A percentile compares a stretch with the other conserved stretches of the same genome.
Conservation (phyloP, 2,797 vertebrate species). For the Peromyscus aztecus region DNA sequence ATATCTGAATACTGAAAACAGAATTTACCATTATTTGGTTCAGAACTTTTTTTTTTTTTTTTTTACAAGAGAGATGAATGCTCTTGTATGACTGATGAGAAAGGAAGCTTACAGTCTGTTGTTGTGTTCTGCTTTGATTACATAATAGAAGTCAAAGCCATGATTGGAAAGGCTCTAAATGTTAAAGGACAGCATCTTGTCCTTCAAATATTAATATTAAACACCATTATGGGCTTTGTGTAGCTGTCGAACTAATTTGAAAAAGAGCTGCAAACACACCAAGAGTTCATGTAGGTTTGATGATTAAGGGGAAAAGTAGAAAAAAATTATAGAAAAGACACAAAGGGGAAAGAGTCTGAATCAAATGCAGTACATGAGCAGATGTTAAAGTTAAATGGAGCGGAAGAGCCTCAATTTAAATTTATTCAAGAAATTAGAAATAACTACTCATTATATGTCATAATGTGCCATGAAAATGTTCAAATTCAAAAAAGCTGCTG, state of each 20-base stretch:
- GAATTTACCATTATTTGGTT: slow-evolving; percentile 67
- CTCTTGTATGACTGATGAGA: slow-evolving; percentile 19
- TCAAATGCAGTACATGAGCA: neutral
- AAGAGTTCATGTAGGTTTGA: slow-evolving; percentile 15
- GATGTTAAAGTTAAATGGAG: slow-evolving; percentile 35
- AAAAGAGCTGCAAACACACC: neutral
- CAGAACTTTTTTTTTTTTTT: neutral
- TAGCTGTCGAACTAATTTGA: neutral
- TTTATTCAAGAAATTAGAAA: slow-evolving; percentile 54
- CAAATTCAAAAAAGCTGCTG: neutral
- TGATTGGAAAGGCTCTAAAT: slow-evolving; percentile 30
- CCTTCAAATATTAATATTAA: slow-evolving; percentile 49
- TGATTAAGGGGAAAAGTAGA: slow-evolving; percentile 26
- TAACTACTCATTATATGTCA: neutral
- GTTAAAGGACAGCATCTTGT: slow-evolving; percentile 37
- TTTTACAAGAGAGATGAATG: slow-evolving; percentile 54
- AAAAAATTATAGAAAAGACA: neutral
- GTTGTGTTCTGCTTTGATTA: slow-evolving; percentile 6
- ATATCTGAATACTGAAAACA: slow-evolving; percentile 64
- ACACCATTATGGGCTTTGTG: neutral
- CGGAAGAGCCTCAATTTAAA: neutral
- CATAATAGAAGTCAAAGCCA: neutral
- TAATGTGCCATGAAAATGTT: slow-evolving; percentile 37
- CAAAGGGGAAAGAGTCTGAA: neutral
- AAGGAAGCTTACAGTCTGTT: neutral